Base-by-base conservation (phyloP, 2,797 vertebrate genomes). In the Smutsia gigantea region DNA sequence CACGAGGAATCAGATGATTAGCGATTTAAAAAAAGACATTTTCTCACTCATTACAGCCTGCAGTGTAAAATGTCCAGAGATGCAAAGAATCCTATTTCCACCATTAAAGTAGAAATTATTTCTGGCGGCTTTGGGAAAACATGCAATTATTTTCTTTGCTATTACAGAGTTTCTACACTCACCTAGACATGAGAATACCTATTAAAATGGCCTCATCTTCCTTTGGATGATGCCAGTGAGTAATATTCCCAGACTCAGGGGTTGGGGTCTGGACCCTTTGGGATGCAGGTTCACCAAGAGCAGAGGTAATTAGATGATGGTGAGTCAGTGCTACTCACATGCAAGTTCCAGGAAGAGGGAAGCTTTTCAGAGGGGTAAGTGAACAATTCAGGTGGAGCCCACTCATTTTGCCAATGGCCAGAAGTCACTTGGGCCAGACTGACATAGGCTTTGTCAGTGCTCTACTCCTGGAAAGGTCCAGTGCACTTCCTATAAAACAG, bases 41-140 rank as follows among this genome's bases (percentile, higher is more conserved):
- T 97, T 95, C 92, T 94, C 4, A 3, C 92, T 98, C 96, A 95
- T 98, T 97, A 98, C n/a, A 95, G 71, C 55, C 94, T 95, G 89
- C 59, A 75, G 87, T 81, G 75, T 71, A 93, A 95, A 97, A 93
- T 0, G 15, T 69, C 78, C 84, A 95, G 83, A 95, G 92, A 97
- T 81, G 49, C 79, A 94, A 96, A n/a, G 64, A 94, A 83, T 81
- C 64, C 55, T 94, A 91, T 94, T 96, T 96, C 94, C 89, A 87
- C 83, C 63, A 89, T 90, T 95, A 93, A 94, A 83, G 39, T 21
- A 77, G 53, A 95, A 95, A 96, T 94, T 64, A 49, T 95, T 97
- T 92, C 94, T 1, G 2, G 31, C 0, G 0, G 53, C 92, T 94
- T 93, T 94, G 84, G 79, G 75, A 71, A 72, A 87, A 97, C 96